Evolutionary conservation across 1,140 invertebrate genomes (phyloP).

Genomic region (Bombus picipes): DNA sequence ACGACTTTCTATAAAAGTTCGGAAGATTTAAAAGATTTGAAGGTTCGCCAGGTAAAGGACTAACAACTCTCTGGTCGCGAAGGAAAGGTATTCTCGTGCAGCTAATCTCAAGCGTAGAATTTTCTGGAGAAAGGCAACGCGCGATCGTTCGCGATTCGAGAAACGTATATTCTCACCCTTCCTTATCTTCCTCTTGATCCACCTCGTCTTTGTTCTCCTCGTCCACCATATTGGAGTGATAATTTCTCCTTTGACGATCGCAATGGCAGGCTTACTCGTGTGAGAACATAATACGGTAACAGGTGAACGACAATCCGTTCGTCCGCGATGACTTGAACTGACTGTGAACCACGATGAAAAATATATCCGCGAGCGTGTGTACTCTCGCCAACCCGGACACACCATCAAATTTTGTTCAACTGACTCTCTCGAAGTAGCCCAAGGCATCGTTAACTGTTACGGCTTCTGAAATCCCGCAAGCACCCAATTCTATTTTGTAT

Average conservation of each 20-base stretch:
- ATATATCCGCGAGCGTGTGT: not conserved
- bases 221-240: conserved; percentile 62
- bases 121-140: not conserved
- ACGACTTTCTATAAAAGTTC: not conserved
- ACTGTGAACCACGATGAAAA: conserved; percentile 2
- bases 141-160: not conserved
- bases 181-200: conserved; percentile 63
- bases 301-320: not conserved
- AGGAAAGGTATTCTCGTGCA: not conserved
- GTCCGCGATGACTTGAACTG: not conserved
- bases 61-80: not conserved
- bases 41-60: not conserved
- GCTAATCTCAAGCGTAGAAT: conserved; percentile 9
- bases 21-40: not conserved
- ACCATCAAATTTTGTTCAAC: conserved; percentile 53
- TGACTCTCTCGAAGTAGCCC: conserved; percentile 44
- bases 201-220: conserved; percentile 58
- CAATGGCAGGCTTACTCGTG: conserved; percentile 6
- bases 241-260: not conserved
- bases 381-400: not conserved
- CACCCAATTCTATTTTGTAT: conserved; percentile 76
- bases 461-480: conserved; percentile 75
- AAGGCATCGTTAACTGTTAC: conserved; percentile 52
- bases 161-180: conserved; percentile 63
- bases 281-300: not conserved